These are phyloP conservation scores for Cervus canadensis DNA, from an alignment of 2,113 vertebrate species.

Conservation along the genomic window DNA sequence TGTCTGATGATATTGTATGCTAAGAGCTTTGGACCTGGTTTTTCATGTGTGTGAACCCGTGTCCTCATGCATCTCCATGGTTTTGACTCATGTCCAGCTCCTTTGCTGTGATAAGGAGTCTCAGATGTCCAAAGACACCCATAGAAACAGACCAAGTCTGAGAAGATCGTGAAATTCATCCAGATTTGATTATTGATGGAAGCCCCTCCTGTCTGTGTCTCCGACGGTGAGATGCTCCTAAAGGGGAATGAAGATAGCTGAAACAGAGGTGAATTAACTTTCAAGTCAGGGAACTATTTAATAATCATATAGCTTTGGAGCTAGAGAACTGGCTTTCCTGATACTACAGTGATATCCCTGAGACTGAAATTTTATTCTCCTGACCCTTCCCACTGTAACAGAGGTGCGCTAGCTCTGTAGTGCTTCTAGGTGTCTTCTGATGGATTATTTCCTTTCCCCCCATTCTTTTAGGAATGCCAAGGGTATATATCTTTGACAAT, in stretches of 20 bases:
- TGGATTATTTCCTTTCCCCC: neutral
- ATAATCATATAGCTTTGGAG: neutral
- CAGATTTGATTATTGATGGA: neutral
- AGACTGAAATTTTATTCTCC: neutral
- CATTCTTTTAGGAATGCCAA: neutral
- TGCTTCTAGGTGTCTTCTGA: neutral
- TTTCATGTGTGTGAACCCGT: neutral
- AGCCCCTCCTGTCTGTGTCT: neutral
- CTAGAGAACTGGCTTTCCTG: neutral
- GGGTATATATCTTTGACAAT: neutral
- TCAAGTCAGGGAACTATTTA: neutral
- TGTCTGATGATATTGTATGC: neutral
- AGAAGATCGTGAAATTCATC: neutral
- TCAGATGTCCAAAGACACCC: neutral
- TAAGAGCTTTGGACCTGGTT: neutral
- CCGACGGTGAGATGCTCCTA: neutral
- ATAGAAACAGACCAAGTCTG: neutral
- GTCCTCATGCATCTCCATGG: neutral
- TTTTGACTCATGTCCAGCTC: neutral
- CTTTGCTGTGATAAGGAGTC: neutral
- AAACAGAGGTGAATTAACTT: neutral
- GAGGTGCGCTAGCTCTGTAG: fast-evolving
- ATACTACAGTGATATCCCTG: neutral
- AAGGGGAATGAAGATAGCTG: neutral
- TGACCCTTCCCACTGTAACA: neutral